phyloP scores from a whole-genome alignment of 2,888 invertebrate genomes.

The Callyntrura sp. region DNA sequence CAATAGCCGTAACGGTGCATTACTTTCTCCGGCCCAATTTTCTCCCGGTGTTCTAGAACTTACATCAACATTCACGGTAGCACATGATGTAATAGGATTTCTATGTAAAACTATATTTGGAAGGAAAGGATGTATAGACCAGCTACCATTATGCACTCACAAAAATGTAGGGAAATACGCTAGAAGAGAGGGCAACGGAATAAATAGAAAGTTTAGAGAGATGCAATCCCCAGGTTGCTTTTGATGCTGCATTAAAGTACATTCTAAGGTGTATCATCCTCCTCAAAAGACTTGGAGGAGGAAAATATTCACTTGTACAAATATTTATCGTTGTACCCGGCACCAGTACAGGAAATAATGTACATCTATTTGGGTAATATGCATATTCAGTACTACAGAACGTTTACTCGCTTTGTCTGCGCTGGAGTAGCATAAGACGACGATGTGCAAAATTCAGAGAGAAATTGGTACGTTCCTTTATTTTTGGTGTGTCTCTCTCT shows the following conservation, averaged over 20 bases:
- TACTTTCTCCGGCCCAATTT: slow-evolving; percentile 4
- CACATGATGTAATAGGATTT: slow-evolving; percentile 71
- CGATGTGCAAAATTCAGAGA: neutral
- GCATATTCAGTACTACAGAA: neutral
- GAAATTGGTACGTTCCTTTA: neutral
- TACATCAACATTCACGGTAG: slow-evolving; percentile 35
- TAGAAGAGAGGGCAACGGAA: neutral
- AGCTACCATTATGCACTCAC: slow-evolving; percentile 14
- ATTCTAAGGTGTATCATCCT: slow-evolving; percentile 28
- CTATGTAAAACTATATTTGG: slow-evolving; percentile 57
- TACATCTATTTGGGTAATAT: neutral
- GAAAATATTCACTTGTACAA: slow-evolving; percentile 55
- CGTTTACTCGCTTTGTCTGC: neutral
- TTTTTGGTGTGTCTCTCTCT: no score
- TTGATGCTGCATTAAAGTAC: slow-evolving; percentile 20
- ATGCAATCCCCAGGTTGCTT: neutral
- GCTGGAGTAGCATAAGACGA: neutral
- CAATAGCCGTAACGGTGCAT: neutral
- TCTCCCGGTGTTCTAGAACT: slow-evolving; percentile 12
- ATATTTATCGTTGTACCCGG: slow-evolving; percentile 52
- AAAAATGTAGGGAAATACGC: neutral
- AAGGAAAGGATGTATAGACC: slow-evolving; percentile 14
- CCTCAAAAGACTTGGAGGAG: neutral
- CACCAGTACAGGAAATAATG: neutral
- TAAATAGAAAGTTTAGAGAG: slow-evolving; percentile 6